Base-by-base conservation (phyloP, 2,888 invertebrate genomes). In the Cheilosia variabilis region DNA sequence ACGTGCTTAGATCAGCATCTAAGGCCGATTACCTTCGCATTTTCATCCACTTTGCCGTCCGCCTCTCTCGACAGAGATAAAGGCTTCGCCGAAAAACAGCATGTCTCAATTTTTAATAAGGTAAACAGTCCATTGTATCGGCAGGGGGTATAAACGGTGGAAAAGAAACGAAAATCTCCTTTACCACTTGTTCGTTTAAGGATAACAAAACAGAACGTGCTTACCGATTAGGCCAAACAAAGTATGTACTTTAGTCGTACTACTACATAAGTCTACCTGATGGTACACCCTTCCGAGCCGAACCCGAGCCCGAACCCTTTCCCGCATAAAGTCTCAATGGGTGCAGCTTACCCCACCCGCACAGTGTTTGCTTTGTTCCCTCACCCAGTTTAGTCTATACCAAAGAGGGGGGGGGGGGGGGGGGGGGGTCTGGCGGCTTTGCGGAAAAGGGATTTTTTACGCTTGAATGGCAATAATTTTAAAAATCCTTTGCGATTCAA, bases 401-500 rank as follows among this genome's bases (percentile, higher is more conserved):
- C 7, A 7, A 31, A 31, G 2, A 19, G 65, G 75, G 57, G 62
- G 63, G n/a, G n/a, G n/a, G n/a, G n/a, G n/a, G n/a, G n/a, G n/a
- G n/a, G n/a, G n/a, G n/a, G n/a, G n/a, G n/a, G n/a, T n/a, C n/a
- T n/a, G n/a, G n/a, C n/a, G n/a, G 57, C 66, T 47, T 76, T 63
- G 52, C 50, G 9, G 3, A 68, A 66, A 80, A 80, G 68, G 71
- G 63, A 90, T 90, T 90, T 89, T 90, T 91, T 91, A 90, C 90
- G 90, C 89, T 89, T 90, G 89, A 89, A 87, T 88, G 89, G 89
- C 91, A 90, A 91, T 91, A 90, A 91, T 91, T 91, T 91, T 90
- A 89, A 52, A 90, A 91, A 91, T 91, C 76, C 90, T 89, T 90
- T 91, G 89, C 91, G 91, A 91, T 91, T 91, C 91, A 91, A 91